A percentile compares a stretch with the other conserved stretches of the same genome.
Conservation (phyloP, 2,797 vertebrate species). For the Sus cebifrons region DNA sequence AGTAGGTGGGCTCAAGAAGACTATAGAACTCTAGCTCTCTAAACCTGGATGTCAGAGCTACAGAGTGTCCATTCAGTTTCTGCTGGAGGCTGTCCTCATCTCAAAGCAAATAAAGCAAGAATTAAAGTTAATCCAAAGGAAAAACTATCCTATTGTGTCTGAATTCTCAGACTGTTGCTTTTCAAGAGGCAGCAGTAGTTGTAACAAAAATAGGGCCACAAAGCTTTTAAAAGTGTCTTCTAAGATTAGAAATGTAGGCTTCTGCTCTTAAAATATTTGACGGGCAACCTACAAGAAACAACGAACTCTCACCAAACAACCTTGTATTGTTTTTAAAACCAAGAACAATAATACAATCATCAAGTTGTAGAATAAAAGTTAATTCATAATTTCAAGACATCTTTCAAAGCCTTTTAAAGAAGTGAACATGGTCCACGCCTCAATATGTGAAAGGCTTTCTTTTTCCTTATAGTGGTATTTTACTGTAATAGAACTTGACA, state of each 20-base stretch:
- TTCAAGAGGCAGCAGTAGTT: not conserved
- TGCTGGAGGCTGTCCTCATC: not conserved
- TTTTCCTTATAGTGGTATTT: slow-evolving; percentile 9
- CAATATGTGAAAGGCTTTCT: slow-evolving; percentile 23
- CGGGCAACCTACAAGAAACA: not conserved
- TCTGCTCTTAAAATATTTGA: slow-evolving; percentile 35
- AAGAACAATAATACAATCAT: slow-evolving; percentile 23
- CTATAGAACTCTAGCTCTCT: not conserved
- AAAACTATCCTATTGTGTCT: not conserved
- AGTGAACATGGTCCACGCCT: not conserved
- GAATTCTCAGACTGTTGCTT: slow-evolving; percentile 18
- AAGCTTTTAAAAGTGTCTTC: not conserved
- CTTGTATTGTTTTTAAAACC: slow-evolving; percentile 61
- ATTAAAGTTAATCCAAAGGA: slow-evolving; percentile 28
- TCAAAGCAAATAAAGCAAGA: slow-evolving; percentile 46
- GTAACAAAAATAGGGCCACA: slow-evolving; percentile 16
- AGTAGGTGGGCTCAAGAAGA: not conserved
- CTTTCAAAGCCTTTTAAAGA: slow-evolving; percentile 48
- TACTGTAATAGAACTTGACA: slow-evolving; percentile 35
- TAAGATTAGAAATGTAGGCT: slow-evolving; percentile 15
- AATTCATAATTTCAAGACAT: slow-evolving; percentile 55
- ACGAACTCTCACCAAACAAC: slow-evolving; percentile 3
- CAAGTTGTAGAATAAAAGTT: slow-evolving; percentile 45
- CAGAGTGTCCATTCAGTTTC: not conserved
- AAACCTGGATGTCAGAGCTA: not conserved